These are phyloP conservation scores for Bos indicus DNA, from an alignment of 2,113 vertebrate genomes.

Conservation along the genomic window DNA sequence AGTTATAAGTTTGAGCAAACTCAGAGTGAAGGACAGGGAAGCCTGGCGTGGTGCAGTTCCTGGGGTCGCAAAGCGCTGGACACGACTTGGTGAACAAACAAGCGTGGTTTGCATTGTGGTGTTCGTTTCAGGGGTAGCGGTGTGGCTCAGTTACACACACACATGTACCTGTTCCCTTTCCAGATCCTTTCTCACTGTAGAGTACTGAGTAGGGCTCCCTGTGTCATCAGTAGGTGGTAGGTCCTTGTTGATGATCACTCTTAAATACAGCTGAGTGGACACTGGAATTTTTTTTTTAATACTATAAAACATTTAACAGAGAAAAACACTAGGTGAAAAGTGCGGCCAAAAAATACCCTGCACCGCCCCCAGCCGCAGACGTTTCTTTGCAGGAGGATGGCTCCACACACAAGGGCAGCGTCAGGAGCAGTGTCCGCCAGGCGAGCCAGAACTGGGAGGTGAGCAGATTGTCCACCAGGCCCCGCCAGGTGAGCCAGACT, in stretches of 20 bases:
- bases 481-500: accelerated
- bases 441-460: accelerated
- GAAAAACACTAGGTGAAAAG: neutral
- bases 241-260: neutral
- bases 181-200: neutral
- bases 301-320: neutral
- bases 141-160: neutral
- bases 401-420: neutral
- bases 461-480: neutral
- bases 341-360: neutral
- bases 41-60: neutral
- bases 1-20: neutral
- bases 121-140: accelerated
- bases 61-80: accelerated
- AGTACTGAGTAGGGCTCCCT: neutral
- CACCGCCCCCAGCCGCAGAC: accelerated
- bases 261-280: neutral
- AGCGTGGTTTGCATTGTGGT: accelerated
- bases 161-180: accelerated
- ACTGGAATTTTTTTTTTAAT: neutral
- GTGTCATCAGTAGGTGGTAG: neutral
- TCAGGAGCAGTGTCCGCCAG: neutral
- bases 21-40: neutral
- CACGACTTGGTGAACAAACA: neutral
- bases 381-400: neutral